Conservation (phyloP, 2,888 invertebrate species). For the Alsophila aescularia region DNA sequence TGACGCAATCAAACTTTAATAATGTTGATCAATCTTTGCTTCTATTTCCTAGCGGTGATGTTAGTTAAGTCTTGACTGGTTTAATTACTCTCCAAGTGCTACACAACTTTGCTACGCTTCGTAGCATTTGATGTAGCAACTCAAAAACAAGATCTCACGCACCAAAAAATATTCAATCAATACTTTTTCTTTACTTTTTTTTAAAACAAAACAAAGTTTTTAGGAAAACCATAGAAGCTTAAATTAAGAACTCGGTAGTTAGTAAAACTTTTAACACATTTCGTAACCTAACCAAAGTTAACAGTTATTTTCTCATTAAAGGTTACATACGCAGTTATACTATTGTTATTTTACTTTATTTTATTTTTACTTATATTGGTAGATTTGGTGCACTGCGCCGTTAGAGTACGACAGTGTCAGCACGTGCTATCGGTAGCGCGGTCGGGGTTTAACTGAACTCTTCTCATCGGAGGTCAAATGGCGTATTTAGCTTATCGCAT, state of each 20-base stretch:
- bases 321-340: neutral
- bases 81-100: neutral
- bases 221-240: too few species aligned
- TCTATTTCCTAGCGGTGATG: too few species aligned
- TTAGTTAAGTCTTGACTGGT: too few species aligned
- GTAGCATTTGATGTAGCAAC: neutral
- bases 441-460: constrained; percentile 44
- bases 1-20: too few species aligned
- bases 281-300: neutral
- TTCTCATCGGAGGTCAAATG: constrained; percentile 22
- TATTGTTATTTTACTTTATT: neutral
- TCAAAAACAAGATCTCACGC: neutral
- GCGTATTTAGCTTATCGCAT: constrained; percentile 21
- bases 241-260: neutral
- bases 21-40: too few species aligned
- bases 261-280: neutral
- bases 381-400: neutral
- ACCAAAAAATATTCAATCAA: too few species aligned
- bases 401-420: constrained; percentile 6
- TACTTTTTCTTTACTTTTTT: neutral
- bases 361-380: constrained; percentile 12
- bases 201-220: too few species aligned
- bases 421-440: constrained; percentile 43
- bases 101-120: constrained; percentile 11
- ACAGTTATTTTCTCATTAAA: neutral